These are phyloP conservation scores for Onychostoma macrolepis DNA, from an alignment of 2,113 vertebrate genomes.

Conservation along the genomic window DNA sequence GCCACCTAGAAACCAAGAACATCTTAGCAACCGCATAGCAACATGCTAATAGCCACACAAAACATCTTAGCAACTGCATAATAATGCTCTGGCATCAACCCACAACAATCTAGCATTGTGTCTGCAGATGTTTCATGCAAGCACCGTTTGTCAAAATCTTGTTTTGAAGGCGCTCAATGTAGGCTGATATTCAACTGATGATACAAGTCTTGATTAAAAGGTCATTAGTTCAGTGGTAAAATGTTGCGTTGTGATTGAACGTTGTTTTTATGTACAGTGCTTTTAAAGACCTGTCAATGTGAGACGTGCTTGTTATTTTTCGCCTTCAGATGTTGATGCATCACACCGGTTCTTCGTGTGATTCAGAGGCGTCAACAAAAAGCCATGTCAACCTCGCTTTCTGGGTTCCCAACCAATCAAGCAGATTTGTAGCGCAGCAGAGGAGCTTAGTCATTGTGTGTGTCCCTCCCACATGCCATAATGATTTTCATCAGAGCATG, in stretches of 20 bases:
- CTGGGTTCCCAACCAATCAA: slow-evolving; percentile 58
- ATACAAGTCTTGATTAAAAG: background rate
- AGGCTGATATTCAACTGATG: background rate
- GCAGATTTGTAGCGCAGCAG: slow-evolving; percentile 62
- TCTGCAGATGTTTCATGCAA: background rate
- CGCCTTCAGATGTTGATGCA: slow-evolving; percentile 51
- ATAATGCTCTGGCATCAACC: background rate
- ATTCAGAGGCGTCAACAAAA: slow-evolving; percentile 63
- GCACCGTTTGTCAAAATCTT: background rate
- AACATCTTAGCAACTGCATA: slow-evolving; percentile 19
- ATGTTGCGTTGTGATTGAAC: background rate
- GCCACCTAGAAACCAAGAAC: slow-evolving; percentile 10
- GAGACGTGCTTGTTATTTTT: background rate
- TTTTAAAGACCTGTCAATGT: background rate
- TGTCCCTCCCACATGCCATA: slow-evolving; percentile 64
- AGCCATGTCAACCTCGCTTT: slow-evolving; percentile 51
- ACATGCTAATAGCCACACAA: slow-evolving; percentile 32
- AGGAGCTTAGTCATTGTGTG: slow-evolving; percentile 68
- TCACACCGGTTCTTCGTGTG: slow-evolving; percentile 52
- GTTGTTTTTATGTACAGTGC: background rate
- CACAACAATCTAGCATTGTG: background rate
- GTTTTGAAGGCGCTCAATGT: background rate
- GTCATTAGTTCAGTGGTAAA: background rate
- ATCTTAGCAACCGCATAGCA: slow-evolving; percentile 10
- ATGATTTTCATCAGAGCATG: slow-evolving; percentile 59